These are phyloP conservation scores for Acanthiza pusilla DNA, from an alignment of 2,797 vertebrate genomes.

Conservation along the genomic window DNA sequence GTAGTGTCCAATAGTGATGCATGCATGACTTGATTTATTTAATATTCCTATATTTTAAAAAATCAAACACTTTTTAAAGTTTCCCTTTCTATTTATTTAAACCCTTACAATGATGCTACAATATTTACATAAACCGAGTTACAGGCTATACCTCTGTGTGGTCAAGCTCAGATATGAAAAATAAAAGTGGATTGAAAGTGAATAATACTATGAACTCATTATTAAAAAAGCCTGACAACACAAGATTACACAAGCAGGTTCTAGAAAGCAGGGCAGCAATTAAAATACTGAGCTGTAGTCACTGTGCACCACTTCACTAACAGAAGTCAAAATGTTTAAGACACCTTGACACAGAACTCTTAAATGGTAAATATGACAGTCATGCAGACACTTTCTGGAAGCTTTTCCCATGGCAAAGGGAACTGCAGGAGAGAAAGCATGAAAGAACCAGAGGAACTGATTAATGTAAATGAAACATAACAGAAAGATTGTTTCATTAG, in stretches of 20 bases:
- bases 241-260: neutral
- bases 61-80: neutral
- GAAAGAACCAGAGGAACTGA: neutral
- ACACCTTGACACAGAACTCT: neutral
- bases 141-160: neutral
- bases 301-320: neutral
- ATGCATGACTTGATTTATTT: neutral
- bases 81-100: neutral
- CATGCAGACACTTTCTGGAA: neutral
- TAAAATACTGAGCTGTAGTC: neutral
- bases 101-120: neutral
- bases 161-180: neutral
- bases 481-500: neutral
- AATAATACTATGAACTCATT: neutral
- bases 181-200: neutral
- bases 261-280: neutral
- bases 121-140: neutral
- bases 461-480: neutral
- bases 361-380: neutral
- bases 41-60: neutral
- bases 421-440: neutral
- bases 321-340: neutral
- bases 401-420: neutral
- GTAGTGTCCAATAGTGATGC: neutral
- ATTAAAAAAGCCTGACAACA: neutral